Base-by-base conservation (phyloP, 2,888 invertebrate genomes). In the Tupiocoris notatus region DNA sequence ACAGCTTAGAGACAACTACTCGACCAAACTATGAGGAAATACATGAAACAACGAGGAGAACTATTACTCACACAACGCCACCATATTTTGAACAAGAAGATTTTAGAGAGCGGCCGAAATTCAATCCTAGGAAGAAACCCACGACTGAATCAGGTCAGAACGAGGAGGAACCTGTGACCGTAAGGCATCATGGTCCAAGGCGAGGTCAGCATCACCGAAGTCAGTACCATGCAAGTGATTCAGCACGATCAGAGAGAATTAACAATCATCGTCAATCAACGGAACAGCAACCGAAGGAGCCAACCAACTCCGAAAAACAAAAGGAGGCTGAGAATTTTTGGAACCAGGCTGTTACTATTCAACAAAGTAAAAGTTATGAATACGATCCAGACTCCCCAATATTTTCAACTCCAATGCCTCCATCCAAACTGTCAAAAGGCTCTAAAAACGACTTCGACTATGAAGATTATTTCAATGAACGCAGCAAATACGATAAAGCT, bases 321-420 rank as follows among this genome's bases (percentile, higher is more conserved):
- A 81, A 76, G 80, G 81, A 77, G 80, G 80, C 81, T 71, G 81
- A 80, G 57, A 70, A 79, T 76, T 79, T 80, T 58, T 80, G 78
- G 75, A 81, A 80, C 77, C 78, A 81, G 73, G 79, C 79, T 24
- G 79, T 81, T 0, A 81, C 81, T 2, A 80, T 81, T 22, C 81
- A 81, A 59, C 81, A 81, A 66, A 81, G 81, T 63, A 80, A 80
- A 25, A 79, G 80, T 65, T 81, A 79, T 75, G 81, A 81, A 21
- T 79, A 79, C 22, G 79, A 80, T 17, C 71, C 77, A 56, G 70
- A 74, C 21, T 62, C 56, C 9, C 78, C 59, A 12, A 21, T 63
- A 56, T 65, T 65, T 20, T 76, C 78, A 70, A 70, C 78, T 17
- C 22, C 64, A 1, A 23, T 66, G n/a, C 65, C 61, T 17, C 59